Evolutionary conservation across 1,140 invertebrate species (phyloP), one percentile per base, ranked within the genome.

Genomic region (Teleopsis dalmanni): DNA sequence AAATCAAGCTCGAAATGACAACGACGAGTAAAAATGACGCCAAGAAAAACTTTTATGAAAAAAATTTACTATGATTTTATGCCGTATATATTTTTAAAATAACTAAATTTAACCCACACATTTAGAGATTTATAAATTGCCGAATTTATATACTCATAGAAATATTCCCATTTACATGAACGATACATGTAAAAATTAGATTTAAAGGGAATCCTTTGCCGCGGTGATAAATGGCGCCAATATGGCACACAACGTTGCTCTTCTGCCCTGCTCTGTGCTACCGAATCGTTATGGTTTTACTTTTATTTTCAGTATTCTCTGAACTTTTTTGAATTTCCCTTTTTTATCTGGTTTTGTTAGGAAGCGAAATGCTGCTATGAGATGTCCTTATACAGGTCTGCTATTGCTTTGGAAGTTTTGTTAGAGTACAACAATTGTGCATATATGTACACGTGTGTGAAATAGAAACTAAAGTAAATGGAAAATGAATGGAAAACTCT

Each of bases 151-250:
- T 2, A 3, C 6, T 1, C 18, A 31, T 14, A 29, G 16, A 31
- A 10, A 43, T 27, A 43, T 8, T 29, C 41, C 3, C 8, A 18
- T 3, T n/a, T 1, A 43, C 14, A 10, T 11, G 3, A 9, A 9
- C 19, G 16, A 5, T 9, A 27, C 40, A 21, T 43, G 18, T 31
- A 31, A 21, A 27, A 21, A 19, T 21, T 14, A 11, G 16, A 43
- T 9, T 40, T 13, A 37, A 37, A 43, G 3, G 19, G 25, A 25
- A 43, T 43, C 41, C 41, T 43, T 19, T 23, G 27, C 13, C 41
- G 60, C 64, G 64, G 64, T 64, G 61, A 67, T 67, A 64, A 67
- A 64, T 65, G 64, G 64, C 64, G 64, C 64, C 64, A 67, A 60
- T 60, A 56, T 62, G 64, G 56, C 64, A 63, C 58, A 19, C 26